Conservation (phyloP, 2,888 invertebrate species). For the Lottia gigantea region DNA sequence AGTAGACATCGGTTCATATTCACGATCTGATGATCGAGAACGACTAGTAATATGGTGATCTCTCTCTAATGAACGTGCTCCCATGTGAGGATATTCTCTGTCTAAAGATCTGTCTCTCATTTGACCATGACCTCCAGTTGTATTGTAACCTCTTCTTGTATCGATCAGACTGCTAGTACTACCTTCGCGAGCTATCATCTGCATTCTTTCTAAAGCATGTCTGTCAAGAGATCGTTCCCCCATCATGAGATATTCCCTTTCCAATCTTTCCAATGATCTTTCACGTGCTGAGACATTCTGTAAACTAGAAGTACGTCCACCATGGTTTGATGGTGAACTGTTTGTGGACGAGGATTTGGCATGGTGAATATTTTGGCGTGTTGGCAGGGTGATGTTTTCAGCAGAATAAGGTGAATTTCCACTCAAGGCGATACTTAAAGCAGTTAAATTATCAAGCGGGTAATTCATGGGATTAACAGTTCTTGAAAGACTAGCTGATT, state of each 20-base stretch:
- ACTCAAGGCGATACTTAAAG: not conserved
- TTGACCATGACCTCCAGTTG: constrained; percentile 28
- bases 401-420: constrained; percentile 10
- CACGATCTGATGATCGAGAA: constrained; percentile 57
- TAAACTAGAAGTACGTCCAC: not conserved
- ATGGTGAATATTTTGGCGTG: constrained; percentile 2
- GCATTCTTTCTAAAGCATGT: constrained; percentile 42
- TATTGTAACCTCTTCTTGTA: constrained; percentile 34
- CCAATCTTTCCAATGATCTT: constrained; percentile 55
- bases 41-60: constrained; percentile 52
- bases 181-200: constrained; percentile 29
- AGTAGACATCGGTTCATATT: constrained; percentile 37
- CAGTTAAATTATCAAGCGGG: not conserved
- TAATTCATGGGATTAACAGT: constrained; percentile 8
- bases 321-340: constrained; percentile 3
- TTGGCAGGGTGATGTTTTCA: not conserved
- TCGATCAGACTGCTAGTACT: constrained; percentile 36
- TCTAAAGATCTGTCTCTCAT: constrained; percentile 76
- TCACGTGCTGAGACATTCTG: constrained; percentile 50
- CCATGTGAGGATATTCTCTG: constrained; percentile 69
- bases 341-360: not conserved
- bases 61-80: constrained; percentile 63
- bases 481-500: constrained; percentile 3
- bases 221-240: constrained; percentile 67
- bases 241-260: constrained; percentile 35